Percentiles rank a stretch among this genome's conserved stretches.
Evolutionary conservation across 1,140 invertebrate species (phyloP).

Genomic region (Pogonomyrmex californicus): DNA sequence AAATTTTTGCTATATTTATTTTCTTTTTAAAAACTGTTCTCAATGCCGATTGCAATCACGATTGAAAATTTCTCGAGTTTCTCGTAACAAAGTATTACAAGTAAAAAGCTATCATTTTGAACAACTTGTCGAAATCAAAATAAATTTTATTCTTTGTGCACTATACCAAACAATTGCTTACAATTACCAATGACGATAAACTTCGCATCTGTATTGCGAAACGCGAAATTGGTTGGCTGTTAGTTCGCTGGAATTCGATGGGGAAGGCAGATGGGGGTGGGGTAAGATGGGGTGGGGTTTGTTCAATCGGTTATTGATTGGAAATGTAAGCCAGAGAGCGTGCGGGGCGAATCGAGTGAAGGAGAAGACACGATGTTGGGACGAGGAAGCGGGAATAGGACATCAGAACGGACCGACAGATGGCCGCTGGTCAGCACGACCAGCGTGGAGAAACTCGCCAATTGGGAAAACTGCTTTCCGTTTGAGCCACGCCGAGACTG

Average conservation of each 20-base stretch:
- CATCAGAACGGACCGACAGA: constrained; percentile 82
- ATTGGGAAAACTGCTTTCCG: constrained; percentile 69
- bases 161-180: background rate
- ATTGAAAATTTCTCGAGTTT: too few relatives aligned
- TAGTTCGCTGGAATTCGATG: constrained; percentile 80
- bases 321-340: constrained; percentile 82
- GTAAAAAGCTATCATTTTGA: background rate
- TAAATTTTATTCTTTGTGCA: background rate
- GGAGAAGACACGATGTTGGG: constrained; percentile 38
- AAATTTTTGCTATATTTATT: background rate
- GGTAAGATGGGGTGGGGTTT: constrained; percentile 70
- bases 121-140: constrained; percentile 36
- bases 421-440: constrained; percentile 82
- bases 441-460: constrained; percentile 66
- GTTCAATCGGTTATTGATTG: constrained; percentile 87
- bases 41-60: background rate
- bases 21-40: background rate
- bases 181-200: constrained; percentile 29
- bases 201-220: constrained; percentile 70
- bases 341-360: constrained; percentile 53
- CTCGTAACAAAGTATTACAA: background rate
- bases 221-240: constrained; percentile 81
- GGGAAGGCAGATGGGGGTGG: constrained; percentile 68
- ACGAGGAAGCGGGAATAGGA: constrained; percentile 60
- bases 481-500: constrained; percentile 41